Conservation (phyloP, 2,797 vertebrate species). For the Esox lucius region DNA sequence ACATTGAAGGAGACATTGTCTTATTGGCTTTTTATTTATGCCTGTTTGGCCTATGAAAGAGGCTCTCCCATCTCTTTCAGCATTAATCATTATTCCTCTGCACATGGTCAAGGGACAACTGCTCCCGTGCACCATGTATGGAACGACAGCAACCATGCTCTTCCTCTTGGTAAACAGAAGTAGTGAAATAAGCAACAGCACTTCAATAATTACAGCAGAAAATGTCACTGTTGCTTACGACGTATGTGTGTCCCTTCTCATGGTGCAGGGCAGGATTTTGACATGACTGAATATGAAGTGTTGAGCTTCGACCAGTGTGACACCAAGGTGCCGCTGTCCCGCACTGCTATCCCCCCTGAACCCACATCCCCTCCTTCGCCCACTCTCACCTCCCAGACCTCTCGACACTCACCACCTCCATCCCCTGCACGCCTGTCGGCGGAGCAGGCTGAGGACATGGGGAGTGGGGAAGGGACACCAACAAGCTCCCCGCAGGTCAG, state of each 20-base stretch:
- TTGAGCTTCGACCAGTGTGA: constrained; percentile 68
- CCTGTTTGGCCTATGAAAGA: constrained; percentile 30
- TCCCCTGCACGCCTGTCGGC: constrained; percentile 26
- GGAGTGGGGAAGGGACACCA: constrained; percentile 40
- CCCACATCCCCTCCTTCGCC: constrained; percentile 31
- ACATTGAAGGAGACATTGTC: constrained; percentile 1
- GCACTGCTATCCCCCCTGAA: constrained; percentile 41
- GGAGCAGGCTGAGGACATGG: constrained; percentile 61
- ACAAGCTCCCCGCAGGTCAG: constrained; percentile 65
- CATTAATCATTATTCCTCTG: constrained; percentile 7
- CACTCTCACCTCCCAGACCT: constrained; percentile 28
- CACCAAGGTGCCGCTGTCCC: constrained; percentile 52
- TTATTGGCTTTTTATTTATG: constrained; percentile 11
- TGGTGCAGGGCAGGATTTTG: constrained; percentile 72
- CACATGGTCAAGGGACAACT: constrained; percentile 5
- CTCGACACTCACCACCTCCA: constrained; percentile 17
- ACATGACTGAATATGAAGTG: constrained; percentile 78
- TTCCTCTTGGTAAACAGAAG: constrained; percentile 1
- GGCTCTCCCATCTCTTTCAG: constrained; percentile 5
- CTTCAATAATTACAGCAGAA: constrained; percentile 25
- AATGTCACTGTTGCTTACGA: constrained; percentile 17
- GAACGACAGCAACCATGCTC: background rate
- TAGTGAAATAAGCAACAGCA: constrained; percentile 13
- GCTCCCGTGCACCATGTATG: constrained; percentile 18
- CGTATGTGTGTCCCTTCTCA: constrained; percentile 36